A percentile compares a stretch with the other conserved stretches of the same genome.
These are phyloP conservation scores for Aythya baeri DNA, from an alignment of 2,113 vertebrate genomes.

Conservation along the genomic window DNA sequence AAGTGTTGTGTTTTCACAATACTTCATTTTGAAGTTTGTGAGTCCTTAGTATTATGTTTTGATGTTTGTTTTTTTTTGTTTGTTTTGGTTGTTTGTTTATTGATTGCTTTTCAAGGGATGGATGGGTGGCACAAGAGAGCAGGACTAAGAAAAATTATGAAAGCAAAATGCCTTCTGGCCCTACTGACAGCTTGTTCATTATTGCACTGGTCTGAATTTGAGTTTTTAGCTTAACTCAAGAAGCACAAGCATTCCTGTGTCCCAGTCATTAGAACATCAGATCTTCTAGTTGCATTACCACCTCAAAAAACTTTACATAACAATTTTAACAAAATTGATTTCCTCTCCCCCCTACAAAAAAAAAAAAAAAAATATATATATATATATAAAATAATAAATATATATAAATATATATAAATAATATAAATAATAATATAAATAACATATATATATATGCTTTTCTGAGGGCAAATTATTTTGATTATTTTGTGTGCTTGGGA, in stretches of 20 bases:
- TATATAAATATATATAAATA: too few relatives aligned
- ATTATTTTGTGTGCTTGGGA: background rate
- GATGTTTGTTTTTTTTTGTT: background rate
- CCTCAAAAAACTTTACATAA: background rate
- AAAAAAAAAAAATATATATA: too few relatives aligned
- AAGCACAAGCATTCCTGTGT: background rate
- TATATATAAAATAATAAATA: too few relatives aligned
- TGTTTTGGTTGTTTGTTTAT: background rate
- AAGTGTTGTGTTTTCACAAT: background rate
- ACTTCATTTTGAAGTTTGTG: background rate
- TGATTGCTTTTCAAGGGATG: too few relatives aligned
- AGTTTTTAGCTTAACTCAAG: background rate
- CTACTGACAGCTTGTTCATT: background rate
- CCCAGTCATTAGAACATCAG: background rate
- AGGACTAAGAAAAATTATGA: background rate
- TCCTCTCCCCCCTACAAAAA: too few relatives aligned
- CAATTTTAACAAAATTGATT: background rate
- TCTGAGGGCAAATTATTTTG: background rate
- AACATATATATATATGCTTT: background rate
- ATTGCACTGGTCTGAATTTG: background rate
- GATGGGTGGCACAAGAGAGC: background rate
- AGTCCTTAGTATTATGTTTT: background rate
- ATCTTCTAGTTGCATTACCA: background rate
- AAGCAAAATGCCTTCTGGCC: rapidly evolving
- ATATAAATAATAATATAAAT: too few relatives aligned